Conservation (phyloP, 2,888 invertebrate species). For the Hemaris fuciformis region DNA sequence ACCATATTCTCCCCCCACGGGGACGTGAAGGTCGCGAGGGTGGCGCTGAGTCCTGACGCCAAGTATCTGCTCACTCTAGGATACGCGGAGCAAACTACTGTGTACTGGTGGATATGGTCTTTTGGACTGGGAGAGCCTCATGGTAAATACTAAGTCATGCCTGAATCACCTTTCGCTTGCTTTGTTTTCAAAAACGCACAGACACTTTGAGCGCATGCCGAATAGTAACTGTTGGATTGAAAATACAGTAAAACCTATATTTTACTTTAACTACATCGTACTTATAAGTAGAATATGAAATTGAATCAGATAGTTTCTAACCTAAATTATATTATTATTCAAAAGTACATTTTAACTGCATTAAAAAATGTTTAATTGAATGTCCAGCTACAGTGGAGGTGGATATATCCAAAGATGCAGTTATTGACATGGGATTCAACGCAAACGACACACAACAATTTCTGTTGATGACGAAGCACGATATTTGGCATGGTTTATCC, state of each 20-base stretch:
- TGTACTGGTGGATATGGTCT: constrained; percentile 85
- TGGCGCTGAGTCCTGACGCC: constrained; percentile 79
- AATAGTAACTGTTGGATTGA: too few relatives aligned
- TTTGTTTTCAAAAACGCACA: too few relatives aligned
- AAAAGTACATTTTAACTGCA: not conserved
- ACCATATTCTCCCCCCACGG: constrained; percentile 81
- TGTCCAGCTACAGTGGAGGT: constrained; percentile 43
- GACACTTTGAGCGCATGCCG: too few relatives aligned
- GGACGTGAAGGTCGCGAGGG: constrained; percentile 50
- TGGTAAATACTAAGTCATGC: too few relatives aligned
- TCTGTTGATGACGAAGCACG: constrained; percentile 55
- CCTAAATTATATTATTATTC: not conserved
- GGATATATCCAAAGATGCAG: constrained; percentile 39
- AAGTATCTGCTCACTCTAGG: constrained; percentile 81
- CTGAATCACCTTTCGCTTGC: too few relatives aligned
- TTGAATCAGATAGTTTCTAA: too few relatives aligned
- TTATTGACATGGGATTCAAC: constrained; percentile 59
- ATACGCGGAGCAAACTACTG: constrained; percentile 60
- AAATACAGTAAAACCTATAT: too few relatives aligned
- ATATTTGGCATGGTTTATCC: constrained; percentile 61
- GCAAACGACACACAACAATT: constrained; percentile 59
- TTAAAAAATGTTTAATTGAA: constrained; percentile 14
- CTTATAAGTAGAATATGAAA: too few relatives aligned
- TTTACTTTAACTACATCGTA: too few relatives aligned
- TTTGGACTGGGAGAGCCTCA: constrained; percentile 73